Percentiles rank a stretch among this genome's conserved stretches.
Evolutionary conservation across 2,797 vertebrate species (phyloP).

Genomic region (Varecia variegata): DNA sequence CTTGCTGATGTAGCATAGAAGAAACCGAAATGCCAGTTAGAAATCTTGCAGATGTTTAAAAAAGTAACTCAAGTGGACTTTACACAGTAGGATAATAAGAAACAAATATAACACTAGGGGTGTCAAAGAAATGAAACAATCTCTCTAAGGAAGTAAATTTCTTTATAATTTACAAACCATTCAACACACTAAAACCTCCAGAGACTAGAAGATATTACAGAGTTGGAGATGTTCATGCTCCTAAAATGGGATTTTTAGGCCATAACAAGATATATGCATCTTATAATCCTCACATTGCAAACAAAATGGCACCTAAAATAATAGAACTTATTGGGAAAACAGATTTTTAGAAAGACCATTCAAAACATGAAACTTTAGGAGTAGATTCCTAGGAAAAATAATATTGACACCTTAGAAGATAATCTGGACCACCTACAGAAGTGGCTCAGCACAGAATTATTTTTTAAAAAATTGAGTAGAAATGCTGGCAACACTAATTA

Average conservation of each 20-base stretch:
- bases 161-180: not conserved
- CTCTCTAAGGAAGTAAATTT: slow-evolving; percentile 22
- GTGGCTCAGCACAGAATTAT: not conserved
- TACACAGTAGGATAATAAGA: not conserved
- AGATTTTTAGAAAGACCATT: not conserved
- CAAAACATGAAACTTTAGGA: not conserved
- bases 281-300: not conserved
- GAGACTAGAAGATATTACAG: not conserved
- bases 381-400: not conserved
- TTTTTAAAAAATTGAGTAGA: not conserved
- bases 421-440: slow-evolving; percentile 38
- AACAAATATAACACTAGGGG: not conserved
- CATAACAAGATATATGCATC: not conserved
- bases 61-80: not conserved
- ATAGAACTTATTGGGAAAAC: not conserved
- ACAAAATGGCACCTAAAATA: not conserved
- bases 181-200: not conserved
- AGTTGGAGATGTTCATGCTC: not conserved
- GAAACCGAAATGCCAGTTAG: not conserved
- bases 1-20: not conserved
- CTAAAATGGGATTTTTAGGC: not conserved
- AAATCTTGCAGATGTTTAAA: not conserved
- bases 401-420: not conserved
- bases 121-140: not conserved
- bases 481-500: not conserved